A percentile compares a stretch with the other conserved stretches of the same genome.
phyloP scores from a whole-genome alignment of 2,113 vertebrate genomes.

The Aspidoscelis tigris region DNA sequence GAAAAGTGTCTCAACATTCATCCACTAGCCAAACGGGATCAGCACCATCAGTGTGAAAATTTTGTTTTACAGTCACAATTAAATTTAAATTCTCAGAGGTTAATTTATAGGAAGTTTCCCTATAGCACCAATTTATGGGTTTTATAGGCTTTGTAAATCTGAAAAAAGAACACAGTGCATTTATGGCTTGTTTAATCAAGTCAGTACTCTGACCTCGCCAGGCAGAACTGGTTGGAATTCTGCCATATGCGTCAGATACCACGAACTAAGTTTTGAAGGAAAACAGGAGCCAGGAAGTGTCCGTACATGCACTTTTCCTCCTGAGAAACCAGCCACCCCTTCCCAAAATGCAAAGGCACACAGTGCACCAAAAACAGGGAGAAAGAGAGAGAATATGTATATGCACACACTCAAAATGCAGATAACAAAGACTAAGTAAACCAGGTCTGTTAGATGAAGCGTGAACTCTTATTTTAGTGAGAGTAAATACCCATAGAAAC shows the following conservation, averaged over 20 bases:
- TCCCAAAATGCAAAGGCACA: not conserved
- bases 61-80: not conserved
- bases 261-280: not conserved
- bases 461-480: not conserved
- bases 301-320: not conserved
- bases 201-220: slow-evolving; percentile 33
- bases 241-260: slow-evolving; percentile 39
- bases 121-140: not conserved
- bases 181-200: slow-evolving; percentile 55
- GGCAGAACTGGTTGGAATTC: slow-evolving; percentile 7
- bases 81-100: fast-evolving
- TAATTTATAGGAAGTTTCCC: fast-evolving
- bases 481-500: not conserved
- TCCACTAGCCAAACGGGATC: no score
- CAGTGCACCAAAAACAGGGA: not conserved
- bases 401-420: not conserved
- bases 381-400: not conserved
- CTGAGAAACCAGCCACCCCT: not conserved
- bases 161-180: not conserved
- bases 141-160: not conserved
- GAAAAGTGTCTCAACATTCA: no score
- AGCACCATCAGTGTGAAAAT: not conserved
- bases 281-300: not conserved
- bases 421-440: not conserved
- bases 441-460: not conserved